Base-by-base conservation (phyloP, 2,888 invertebrate genomes). In the Caenorhabditis drosophilae region DNA sequence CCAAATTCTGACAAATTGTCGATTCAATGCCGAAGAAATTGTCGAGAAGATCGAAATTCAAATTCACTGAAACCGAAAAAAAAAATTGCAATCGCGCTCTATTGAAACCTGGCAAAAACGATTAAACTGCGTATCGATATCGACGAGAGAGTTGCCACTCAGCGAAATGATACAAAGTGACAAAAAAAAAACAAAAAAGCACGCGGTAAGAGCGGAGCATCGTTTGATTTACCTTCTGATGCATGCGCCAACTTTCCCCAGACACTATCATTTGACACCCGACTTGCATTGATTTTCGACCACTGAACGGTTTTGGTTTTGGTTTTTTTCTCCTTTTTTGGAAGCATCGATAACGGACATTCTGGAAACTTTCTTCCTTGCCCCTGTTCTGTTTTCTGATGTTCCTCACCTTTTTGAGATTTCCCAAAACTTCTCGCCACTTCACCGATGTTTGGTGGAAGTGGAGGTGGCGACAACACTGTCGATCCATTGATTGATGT, bases 281-380 rank as follows among this genome's bases (percentile, higher is more conserved):
- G 47, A 20, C 12, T 46, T 44, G 55, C 51, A 16, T 47, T 59
- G 55, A 64, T 64, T 38, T 64, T 64, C 35, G 64, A 64, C 64
- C 64, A 64, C 31, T 64, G 64, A 12, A 72, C 57, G 18, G 68
- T 62, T 42, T 62, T 57, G 7, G 67, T 72, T 23, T 69, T 72
- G 3, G 64, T 58, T 25, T 50, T 61, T 45, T 67, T 69, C 50
- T 67, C 67, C 20, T 54, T 59, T 36, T 63, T 59, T 12, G 72
- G 72, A 2, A 55, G 35, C 55, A 72, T 69, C 20, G 67, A 62
- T 1, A 23, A 26, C 9, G 72, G 72, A 42, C 64, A 64, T 27
- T 58, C 55, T 41, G 40, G 38, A n/a, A 16, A 16, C n/a, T n/a
- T n/a, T n/a, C n/a, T n/a, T n/a, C n/a, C n/a, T n/a, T n/a, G n/a